A percentile compares a stretch with the other conserved stretches of the same genome.
These are phyloP conservation scores for Adelphocoris suturalis DNA, from an alignment of 2,888 invertebrate genomes.

Conservation along the genomic window DNA sequence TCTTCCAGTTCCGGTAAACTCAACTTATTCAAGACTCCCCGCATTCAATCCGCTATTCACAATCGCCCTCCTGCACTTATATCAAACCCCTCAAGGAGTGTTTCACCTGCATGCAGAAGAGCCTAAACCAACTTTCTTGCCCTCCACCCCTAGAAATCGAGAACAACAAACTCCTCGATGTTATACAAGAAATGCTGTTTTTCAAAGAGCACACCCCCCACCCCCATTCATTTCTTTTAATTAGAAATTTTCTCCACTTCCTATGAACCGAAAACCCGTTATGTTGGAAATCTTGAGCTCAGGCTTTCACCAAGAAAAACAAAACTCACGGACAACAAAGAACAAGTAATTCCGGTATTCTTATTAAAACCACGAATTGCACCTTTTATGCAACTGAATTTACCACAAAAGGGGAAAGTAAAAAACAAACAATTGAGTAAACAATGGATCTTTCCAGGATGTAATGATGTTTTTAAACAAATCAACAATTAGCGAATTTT, in stretches of 20 bases:
- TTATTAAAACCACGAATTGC: background rate
- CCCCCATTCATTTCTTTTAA: background rate
- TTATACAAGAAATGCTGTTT: constrained; percentile 24
- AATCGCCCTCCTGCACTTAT: constrained; percentile 14
- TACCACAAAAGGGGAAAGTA: background rate
- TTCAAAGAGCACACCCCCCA: constrained; percentile 26
- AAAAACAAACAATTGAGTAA: too few relatives aligned
- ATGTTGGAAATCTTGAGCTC: background rate
- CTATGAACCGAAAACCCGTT: constrained; percentile 3
- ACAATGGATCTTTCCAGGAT: background rate
- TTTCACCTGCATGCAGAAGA: constrained; percentile 24
- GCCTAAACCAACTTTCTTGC: constrained; percentile 18
- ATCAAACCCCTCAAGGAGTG: constrained; percentile 7
- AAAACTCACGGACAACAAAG: background rate
- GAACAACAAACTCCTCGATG: constrained; percentile 13
- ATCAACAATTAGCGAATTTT: too few relatives aligned
- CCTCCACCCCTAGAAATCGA: background rate
- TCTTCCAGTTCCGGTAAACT: constrained; percentile 8
- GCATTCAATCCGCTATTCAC: constrained; percentile 10
- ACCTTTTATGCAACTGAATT: background rate
- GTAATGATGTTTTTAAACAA: too few relatives aligned
- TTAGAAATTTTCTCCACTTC: constrained; percentile 35
- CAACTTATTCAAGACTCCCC: constrained; percentile 15
- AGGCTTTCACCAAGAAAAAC: background rate
- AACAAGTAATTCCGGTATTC: background rate